These are phyloP conservation scores for Coelogynopora nodosa DNA, from an alignment of 2,888 invertebrate species.

Conservation along the genomic window DNA sequence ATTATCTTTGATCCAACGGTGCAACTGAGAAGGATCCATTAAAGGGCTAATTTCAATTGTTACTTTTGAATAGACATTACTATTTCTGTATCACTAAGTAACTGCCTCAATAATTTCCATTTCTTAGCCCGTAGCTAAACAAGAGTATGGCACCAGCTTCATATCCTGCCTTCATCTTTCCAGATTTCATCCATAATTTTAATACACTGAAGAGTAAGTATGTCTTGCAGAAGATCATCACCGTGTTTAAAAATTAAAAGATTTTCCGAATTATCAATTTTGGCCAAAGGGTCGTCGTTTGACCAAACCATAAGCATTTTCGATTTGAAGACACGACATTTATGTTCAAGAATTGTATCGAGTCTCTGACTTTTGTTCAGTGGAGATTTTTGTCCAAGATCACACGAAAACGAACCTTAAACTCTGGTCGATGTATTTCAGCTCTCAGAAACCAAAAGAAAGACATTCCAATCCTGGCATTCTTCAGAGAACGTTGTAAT, in stretches of 20 bases:
- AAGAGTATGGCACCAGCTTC: constrained; percentile 66
- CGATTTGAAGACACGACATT: constrained; percentile 66
- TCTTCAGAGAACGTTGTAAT: constrained; percentile 64
- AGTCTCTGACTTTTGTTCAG: constrained; percentile 64
- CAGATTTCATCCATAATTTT: constrained; percentile 66
- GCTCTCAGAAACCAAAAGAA: constrained; percentile 67
- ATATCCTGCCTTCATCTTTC: constrained; percentile 64
- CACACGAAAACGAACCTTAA: constrained; percentile 62
- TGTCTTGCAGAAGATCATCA: constrained; percentile 67
- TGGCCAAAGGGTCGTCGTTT: constrained; percentile 65
- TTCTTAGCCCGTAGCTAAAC: constrained; percentile 65
- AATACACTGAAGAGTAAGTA: constrained; percentile 66
- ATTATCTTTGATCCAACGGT: constrained; percentile 64
- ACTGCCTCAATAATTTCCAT: constrained; percentile 66
- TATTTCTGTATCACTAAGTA: constrained; percentile 64
- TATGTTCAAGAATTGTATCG: constrained; percentile 62
- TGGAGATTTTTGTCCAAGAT: constrained; percentile 66
- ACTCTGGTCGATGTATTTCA: constrained; percentile 63
- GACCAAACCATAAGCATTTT: constrained; percentile 67
- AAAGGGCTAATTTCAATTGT: constrained; percentile 64
- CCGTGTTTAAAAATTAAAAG: constrained; percentile 68
- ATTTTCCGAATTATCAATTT: constrained; percentile 56
- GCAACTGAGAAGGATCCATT: constrained; percentile 64
- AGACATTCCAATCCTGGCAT: constrained; percentile 66
- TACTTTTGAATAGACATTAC: constrained; percentile 66